Conservation (phyloP, 2,797 vertebrate species). For the Austrolebias charrua region DNA sequence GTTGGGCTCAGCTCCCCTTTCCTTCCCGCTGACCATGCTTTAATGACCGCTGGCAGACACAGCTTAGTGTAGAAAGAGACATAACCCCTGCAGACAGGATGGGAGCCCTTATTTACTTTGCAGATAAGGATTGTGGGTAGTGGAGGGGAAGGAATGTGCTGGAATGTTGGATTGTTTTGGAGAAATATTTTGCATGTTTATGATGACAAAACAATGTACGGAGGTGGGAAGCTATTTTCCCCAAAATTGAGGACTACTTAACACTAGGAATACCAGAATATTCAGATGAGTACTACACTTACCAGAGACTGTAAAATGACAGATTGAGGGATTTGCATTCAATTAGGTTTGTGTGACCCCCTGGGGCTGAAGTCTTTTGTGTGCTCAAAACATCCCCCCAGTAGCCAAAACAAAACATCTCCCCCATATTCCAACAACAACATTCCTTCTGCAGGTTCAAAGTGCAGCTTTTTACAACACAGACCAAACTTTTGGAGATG, state of each 20-base stretch:
- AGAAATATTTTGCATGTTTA: conserved; percentile 64
- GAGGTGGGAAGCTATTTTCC: conserved; percentile 16
- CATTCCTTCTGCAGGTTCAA: no score
- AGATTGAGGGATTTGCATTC: no score
- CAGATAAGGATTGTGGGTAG: conserved; percentile 71
- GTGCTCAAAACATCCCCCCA: no score
- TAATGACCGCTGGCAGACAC: conserved; percentile 42
- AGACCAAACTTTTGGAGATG: no score
- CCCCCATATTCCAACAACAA: no score
- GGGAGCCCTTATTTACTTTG: conserved; percentile 69
- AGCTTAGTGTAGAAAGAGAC: conserved; percentile 51
- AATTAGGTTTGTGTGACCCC: no score
- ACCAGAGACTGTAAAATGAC: no score
- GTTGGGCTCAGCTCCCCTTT: conserved; percentile 2
- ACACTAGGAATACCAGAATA: no score
- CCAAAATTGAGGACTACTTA: conserved; percentile 31
- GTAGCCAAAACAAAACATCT: no score
- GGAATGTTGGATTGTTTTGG: conserved; percentile 65
- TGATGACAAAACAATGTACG: conserved; percentile 62
- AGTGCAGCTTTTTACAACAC: no score
- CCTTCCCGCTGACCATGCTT: conserved; percentile 28
- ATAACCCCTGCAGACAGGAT: conserved; percentile 56
- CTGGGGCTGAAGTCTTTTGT: no score
- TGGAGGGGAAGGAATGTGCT: conserved; percentile 40
- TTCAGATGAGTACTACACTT: no score